phyloP scores from a whole-genome alignment of 2,888 invertebrate genomes.

The Drosophila hamatofila region DNA sequence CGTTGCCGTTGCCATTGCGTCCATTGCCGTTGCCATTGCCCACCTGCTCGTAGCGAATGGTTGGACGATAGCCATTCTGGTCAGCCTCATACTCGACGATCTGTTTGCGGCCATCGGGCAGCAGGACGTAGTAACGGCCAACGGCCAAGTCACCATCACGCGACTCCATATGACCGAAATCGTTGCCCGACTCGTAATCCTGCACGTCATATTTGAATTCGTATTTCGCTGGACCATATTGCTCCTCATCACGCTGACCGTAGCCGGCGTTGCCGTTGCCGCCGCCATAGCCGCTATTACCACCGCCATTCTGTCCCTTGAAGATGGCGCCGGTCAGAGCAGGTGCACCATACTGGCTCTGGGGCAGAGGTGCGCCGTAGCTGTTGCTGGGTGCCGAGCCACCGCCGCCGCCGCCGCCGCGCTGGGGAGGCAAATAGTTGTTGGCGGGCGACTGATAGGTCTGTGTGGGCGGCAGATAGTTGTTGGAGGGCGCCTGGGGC shows the following conservation, averaged over 20 bases:
- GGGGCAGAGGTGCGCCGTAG: constrained; percentile 79
- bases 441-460: constrained; percentile 84
- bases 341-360: constrained; percentile 86
- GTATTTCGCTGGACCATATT: constrained; percentile 89
- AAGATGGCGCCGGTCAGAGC: constrained; percentile 86
- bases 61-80: constrained; percentile 89
- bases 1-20: constrained; percentile 73
- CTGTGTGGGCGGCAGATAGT: constrained; percentile 85
- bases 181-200: constrained; percentile 88
- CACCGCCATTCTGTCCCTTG: constrained; percentile 79
- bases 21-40: constrained; percentile 81
- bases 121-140: constrained; percentile 88
- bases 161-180: constrained; percentile 89
- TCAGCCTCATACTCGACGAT: constrained; percentile 90
- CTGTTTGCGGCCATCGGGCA: constrained; percentile 90
- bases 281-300: constrained; percentile 57
- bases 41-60: constrained; percentile 89
- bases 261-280: constrained; percentile 50
- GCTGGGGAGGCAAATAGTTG: constrained; percentile 85
- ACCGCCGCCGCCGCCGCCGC: constrained; percentile 41
- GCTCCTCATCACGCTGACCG: constrained; percentile 81
- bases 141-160: constrained; percentile 88
- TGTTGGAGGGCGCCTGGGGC: constrained; percentile 81
- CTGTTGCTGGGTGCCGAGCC: constrained; percentile 77
- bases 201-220: constrained; percentile 89